These are phyloP conservation scores for Apostichopus leukothele DNA, from an alignment of 53 echinoderm and acorn worm genomes.

Conservation along the genomic window DNA sequence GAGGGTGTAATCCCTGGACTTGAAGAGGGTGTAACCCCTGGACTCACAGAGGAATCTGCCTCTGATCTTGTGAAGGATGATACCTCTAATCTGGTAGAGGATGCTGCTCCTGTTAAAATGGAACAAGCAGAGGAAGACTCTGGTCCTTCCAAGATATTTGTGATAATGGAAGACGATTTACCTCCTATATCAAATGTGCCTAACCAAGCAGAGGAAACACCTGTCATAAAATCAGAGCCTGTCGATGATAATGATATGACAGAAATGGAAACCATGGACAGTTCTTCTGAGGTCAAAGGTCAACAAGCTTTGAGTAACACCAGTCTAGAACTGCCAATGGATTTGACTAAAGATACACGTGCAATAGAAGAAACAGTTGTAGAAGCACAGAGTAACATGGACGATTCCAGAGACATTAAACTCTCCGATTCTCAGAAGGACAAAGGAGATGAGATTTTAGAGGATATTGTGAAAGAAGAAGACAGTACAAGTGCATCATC, in stretches of 20 bases:
- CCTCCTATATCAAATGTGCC: background rate
- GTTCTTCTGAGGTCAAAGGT: background rate
- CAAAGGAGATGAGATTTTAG: slow-evolving; percentile 71
- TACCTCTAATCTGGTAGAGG: background rate
- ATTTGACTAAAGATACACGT: background rate
- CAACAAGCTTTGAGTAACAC: background rate
- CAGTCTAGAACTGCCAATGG: background rate
- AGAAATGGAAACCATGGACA: background rate
- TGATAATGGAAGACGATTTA: background rate
- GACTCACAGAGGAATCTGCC: background rate
- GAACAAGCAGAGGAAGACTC: background rate
- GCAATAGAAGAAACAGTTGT: background rate
- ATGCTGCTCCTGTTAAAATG: background rate
- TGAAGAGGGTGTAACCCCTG: background rate
- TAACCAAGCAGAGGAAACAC: background rate
- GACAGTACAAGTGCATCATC: slow-evolving; percentile 69
- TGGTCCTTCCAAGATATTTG: slow-evolving; percentile 11
- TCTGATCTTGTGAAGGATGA: background rate
- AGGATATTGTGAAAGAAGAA: slow-evolving; percentile 65
- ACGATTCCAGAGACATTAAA: no score
- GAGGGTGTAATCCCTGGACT: background rate
- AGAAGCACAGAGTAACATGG: background rate
- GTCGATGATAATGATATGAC: background rate
- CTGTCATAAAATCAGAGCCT: background rate
- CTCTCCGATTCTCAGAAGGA: slow-evolving; percentile 68